Evolutionary conservation across 2,113 vertebrate genomes (phyloP).

Genomic region (crab-eating macaque (Macaca fascicularis)): T2T-MFA8v1.1 NC_088394.1:42376501-42377000

Average conservation of each 20-base stretch:
- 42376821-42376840: background rate
- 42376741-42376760: background rate
- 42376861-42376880: background rate
- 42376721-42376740: background rate
- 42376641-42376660: background rate
- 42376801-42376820: background rate
- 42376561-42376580: background rate
- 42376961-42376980: background rate
- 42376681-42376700: background rate
- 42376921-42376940: background rate
- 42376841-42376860: background rate
- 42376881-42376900: background rate
- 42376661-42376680: background rate
- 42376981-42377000: background rate
- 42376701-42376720: background rate
- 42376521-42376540: background rate
- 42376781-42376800: background rate
- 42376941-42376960: background rate
- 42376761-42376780: background rate
- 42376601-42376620: background rate
- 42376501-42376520: background rate
- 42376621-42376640: background rate
- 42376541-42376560: background rate
- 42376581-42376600: background rate
- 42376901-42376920: background rate